Percentiles rank a stretch among this genome's conserved stretches.
Evolutionary conservation across 2,797 vertebrate genomes (phyloP).

Genomic region (Trichosurus vulpecula): DNA sequence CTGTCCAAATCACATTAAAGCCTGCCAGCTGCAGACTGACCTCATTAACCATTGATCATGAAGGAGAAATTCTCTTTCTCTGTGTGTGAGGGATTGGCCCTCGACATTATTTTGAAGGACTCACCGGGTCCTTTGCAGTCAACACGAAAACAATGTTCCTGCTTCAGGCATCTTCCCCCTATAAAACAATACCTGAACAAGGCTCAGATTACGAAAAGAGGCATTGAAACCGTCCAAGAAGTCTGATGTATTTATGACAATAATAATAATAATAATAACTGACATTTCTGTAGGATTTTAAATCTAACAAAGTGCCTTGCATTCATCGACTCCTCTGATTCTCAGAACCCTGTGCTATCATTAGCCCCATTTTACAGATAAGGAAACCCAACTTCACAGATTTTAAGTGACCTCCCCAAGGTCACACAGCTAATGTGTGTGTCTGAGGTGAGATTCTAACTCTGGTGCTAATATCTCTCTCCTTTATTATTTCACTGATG

Average conservation of each 20-base stretch:
- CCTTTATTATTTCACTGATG: not conserved
- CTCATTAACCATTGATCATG: conserved; percentile 34
- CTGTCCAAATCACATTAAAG: conserved; percentile 21
- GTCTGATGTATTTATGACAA: not conserved
- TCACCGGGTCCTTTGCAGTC: not conserved
- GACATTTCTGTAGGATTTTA: not conserved
- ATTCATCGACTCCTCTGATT: not conserved
- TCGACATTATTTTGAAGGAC: not conserved
- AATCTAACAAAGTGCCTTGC: not conserved
- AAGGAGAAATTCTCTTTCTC: conserved; percentile 35
- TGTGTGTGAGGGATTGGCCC: conserved; percentile 9
- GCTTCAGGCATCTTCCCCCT: not conserved
- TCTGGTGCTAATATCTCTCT: not conserved
- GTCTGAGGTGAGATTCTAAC: not conserved
- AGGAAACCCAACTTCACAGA: not conserved
- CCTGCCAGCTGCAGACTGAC: conserved; percentile 18
- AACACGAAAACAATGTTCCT: not conserved
- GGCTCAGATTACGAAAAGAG: not conserved
- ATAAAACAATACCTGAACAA: not conserved
- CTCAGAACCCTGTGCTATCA: not conserved
- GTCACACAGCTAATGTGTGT: not conserved
- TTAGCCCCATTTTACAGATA: not conserved
- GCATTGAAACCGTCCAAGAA: not conserved
- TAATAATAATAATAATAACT: not conserved
- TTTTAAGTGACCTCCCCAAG: not conserved